Evolutionary conservation across 2,113 vertebrate species (phyloP).

Genomic region (Egretta garzetta): DNA sequence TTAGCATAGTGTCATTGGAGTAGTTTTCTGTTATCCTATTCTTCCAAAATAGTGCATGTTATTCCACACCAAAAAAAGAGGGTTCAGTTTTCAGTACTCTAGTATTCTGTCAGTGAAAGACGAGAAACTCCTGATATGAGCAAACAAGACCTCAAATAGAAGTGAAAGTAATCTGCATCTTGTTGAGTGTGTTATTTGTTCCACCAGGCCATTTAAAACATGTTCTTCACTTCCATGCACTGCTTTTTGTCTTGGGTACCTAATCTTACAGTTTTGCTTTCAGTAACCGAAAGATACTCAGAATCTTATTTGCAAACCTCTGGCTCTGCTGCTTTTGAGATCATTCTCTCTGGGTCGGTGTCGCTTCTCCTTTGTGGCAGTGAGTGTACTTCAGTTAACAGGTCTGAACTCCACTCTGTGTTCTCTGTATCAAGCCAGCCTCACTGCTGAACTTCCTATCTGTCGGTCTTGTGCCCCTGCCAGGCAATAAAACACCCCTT

Average conservation of each 20-base stretch:
- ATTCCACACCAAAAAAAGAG: neutral
- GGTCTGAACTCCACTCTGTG: neutral
- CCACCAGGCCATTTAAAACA: neutral
- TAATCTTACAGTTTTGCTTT: neutral
- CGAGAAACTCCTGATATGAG: neutral
- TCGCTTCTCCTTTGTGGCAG: neutral
- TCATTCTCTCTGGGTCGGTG: neutral
- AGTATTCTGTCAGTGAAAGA: neutral
- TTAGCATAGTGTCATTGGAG: neutral
- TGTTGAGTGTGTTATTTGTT: fast-evolving
- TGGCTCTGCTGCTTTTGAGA: neutral
- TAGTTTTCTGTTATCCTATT: neutral
- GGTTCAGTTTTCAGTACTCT: neutral
- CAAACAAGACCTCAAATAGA: neutral
- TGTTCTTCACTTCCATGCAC: neutral
- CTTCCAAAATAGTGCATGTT: neutral
- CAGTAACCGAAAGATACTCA: neutral
- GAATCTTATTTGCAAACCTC: neutral
- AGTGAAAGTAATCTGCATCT: neutral
- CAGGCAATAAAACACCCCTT: neutral
- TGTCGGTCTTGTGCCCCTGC: neutral
- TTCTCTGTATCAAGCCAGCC: neutral
- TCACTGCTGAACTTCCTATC: neutral
- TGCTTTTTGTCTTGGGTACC: neutral
- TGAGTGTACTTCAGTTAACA: neutral